Percentiles rank a stretch among this genome's conserved stretches.
These are phyloP conservation scores for Pterostichus madidus DNA, from an alignment of 2,888 invertebrate species.

Conservation along the genomic window DNA sequence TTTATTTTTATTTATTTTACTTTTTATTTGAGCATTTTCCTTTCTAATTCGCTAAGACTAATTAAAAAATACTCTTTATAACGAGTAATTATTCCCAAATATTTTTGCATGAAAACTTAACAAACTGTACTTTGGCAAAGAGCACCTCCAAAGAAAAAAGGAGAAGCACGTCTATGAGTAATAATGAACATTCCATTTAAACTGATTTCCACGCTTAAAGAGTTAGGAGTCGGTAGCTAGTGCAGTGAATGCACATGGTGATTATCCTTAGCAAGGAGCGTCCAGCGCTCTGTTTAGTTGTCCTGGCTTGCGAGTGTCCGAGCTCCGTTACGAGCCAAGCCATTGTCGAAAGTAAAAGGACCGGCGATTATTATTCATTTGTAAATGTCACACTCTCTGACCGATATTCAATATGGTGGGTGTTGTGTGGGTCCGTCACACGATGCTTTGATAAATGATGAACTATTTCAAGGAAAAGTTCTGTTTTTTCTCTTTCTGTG, in stretches of 20 bases:
- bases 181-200: not conserved
- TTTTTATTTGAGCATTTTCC: too few relatives aligned
- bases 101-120: too few relatives aligned
- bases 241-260: constrained; percentile 34
- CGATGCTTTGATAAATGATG: constrained; percentile 78
- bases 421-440: constrained; percentile 74
- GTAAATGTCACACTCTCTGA: constrained; percentile 77
- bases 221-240: constrained; percentile 7
- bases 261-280: constrained; percentile 43
- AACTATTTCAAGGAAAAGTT: constrained; percentile 76
- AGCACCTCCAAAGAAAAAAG: not conserved
- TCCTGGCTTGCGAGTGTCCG: constrained; percentile 58
- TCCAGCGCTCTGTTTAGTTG: constrained; percentile 3
- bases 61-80: too few relatives aligned
- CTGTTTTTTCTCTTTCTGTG: constrained; percentile 71
- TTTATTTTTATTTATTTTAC: too few relatives aligned
- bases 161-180: not conserved
- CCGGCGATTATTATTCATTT: constrained; percentile 78
- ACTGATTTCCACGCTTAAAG: constrained; percentile 1
- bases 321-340: constrained; percentile 70
- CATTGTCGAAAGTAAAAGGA: constrained; percentile 77
- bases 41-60: too few relatives aligned
- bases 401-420: constrained; percentile 78
- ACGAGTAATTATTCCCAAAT: too few relatives aligned
- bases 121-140: too few relatives aligned